Conservation (phyloP, 2,113 vertebrate species). For the Sakesphorus luctuosus region DNA sequence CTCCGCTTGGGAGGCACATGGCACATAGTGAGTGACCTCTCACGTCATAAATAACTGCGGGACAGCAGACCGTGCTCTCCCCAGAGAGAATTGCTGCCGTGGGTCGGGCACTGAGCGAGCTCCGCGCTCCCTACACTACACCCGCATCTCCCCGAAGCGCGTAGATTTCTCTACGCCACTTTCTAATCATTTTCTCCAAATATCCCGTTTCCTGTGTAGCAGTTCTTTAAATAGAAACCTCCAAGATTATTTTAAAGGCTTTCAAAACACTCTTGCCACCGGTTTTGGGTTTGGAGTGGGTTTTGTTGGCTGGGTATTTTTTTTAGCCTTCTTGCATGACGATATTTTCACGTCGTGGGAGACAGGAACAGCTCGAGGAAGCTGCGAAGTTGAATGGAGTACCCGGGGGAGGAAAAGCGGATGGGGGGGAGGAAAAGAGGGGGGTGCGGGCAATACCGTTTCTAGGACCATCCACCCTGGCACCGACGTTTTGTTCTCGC, state of each 20-base stretch:
- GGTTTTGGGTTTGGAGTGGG: background rate
- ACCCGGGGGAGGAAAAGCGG: background rate
- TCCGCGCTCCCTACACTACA: background rate
- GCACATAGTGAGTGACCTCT: background rate
- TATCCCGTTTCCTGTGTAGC: background rate
- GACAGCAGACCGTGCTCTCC: background rate
- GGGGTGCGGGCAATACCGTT: background rate
- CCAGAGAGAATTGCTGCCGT: background rate
- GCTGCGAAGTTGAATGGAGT: conserved; percentile 18
- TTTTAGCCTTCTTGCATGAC: conserved; percentile 10
- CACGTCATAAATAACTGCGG: background rate
- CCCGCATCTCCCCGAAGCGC: background rate
- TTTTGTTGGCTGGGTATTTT: background rate
- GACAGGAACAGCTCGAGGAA: conserved; percentile 45
- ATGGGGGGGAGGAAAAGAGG: too few species aligned
- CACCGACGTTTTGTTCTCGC: background rate
- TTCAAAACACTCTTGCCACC: background rate
- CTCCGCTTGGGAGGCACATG: background rate
- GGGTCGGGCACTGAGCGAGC: rapidly evolving
- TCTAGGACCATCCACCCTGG: background rate
- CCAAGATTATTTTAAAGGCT: conserved; percentile 15
- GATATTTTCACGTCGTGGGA: conserved; percentile 44
- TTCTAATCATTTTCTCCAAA: background rate
- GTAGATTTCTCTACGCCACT: rapidly evolving
- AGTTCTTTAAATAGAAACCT: background rate